These are phyloP conservation scores for Lordiphosa andalusiaca DNA, from an alignment of 2,888 invertebrate genomes.

Conservation along the genomic window DNA sequence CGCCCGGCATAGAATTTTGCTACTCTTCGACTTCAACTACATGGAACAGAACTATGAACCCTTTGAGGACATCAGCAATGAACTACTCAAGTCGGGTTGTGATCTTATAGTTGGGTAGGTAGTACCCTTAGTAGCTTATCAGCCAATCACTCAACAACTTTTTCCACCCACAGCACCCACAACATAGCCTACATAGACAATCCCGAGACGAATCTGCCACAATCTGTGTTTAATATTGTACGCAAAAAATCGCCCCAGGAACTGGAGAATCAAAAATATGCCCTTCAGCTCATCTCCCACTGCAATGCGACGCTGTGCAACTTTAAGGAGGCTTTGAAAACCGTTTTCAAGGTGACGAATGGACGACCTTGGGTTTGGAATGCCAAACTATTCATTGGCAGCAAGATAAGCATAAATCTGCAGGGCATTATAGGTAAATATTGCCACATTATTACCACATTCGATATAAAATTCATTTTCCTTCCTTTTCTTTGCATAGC, in stretches of 20 bases:
- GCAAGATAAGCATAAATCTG: slow-evolving; percentile 84
- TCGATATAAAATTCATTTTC: no score
- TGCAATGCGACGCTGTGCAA: slow-evolving; percentile 80
- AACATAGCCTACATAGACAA: slow-evolving; percentile 78
- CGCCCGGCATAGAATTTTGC: slow-evolving; percentile 82
- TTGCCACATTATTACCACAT: no score
- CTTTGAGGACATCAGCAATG: slow-evolving; percentile 81
- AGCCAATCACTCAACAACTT: no score
- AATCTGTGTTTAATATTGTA: slow-evolving; percentile 54
- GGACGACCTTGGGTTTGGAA: slow-evolving; percentile 84
- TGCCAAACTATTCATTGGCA: slow-evolving; percentile 83
- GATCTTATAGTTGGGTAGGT: slow-evolving; percentile 85
- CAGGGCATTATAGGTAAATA: slow-evolving; percentile 81
- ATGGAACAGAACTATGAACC: slow-evolving; percentile 81
- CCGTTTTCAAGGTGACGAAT: slow-evolving; percentile 83
- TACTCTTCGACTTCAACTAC: slow-evolving; percentile 85
- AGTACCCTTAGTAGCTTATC: no score
- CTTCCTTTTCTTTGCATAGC: slow-evolving; percentile 18
- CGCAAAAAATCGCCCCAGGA: slow-evolving; percentile 53
- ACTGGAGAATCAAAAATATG: slow-evolving; percentile 80
- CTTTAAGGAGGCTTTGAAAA: slow-evolving; percentile 83
- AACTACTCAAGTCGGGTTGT: slow-evolving; percentile 82
- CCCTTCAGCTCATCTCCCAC: slow-evolving; percentile 72
- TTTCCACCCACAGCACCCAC: slow-evolving; percentile 58
- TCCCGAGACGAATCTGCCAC: slow-evolving; percentile 65